phyloP scores from a whole-genome alignment of 2,113 vertebrate species.

The Drymodes brunneopygia region DNA sequence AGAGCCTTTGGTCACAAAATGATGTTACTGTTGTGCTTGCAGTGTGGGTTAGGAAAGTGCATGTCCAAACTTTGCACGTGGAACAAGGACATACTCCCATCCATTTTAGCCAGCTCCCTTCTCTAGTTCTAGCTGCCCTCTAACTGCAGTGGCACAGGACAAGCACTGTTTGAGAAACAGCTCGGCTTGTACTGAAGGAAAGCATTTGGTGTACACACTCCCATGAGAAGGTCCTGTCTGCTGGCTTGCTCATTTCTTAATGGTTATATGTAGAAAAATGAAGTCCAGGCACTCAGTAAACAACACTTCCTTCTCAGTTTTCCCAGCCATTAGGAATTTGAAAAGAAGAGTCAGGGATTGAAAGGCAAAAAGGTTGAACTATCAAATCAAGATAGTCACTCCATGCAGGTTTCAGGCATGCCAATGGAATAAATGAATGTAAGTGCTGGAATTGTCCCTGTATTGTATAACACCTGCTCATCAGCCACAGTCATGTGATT shows the following conservation, averaged over 20 bases:
- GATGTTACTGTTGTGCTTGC: background rate
- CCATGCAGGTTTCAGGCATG: background rate
- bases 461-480: background rate
- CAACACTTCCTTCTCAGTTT: background rate
- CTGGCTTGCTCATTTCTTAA: background rate
- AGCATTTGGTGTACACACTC: background rate
- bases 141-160: constrained; percentile 43
- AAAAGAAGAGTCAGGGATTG: background rate
- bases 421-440: background rate
- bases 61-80: background rate
- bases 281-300: background rate
- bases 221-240: background rate
- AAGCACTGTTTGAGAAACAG: constrained; percentile 17
- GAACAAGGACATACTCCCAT: background rate
- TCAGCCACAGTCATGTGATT: background rate
- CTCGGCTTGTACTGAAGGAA: constrained; percentile 15
- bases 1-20: background rate
- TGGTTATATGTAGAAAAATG: background rate
- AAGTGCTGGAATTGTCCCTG: background rate
- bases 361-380: background rate
- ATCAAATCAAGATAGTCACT: background rate
- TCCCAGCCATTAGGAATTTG: background rate
- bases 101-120: constrained; percentile 7
- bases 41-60: background rate
- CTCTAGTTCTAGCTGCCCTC: constrained; percentile 25